Evolutionary conservation across 2,888 invertebrate species (phyloP), one percentile per base, ranked within the genome.

Genomic region (Orchestes rusci): DNA sequence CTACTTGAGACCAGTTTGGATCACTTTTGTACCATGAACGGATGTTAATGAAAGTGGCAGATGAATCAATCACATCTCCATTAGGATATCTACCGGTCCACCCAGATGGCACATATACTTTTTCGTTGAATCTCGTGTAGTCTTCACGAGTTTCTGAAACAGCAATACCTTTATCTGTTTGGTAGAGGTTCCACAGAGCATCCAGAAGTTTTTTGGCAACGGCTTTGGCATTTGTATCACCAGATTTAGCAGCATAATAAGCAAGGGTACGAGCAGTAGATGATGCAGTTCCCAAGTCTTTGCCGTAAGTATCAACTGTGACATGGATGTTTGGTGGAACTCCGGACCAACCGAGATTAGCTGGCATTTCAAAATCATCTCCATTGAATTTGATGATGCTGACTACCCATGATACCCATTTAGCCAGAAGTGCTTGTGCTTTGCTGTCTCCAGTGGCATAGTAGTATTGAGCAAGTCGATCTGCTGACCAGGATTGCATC

Each of bases 401-500:
- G 20, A 51, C 39, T 8, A 52, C 49, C 56, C 56, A 56, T 4
- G 28, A 16, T 8, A 53, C 53, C 56, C 56, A 56, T 50, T 55
- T 55, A 28, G 45, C 43, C 29, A 56, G 34, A 34, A 54, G 37
- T 31, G 32, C n/a, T 44, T 56, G 43, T 18, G 53, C 55, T 39
- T 36, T 54, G 19, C 48, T 27, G 42, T 56, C 53, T 12, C 54
- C 55, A 29, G 51, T 51, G 13, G 53, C 53, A 39, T 55, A 56
- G 38, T 56, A 56, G 27, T 55, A 56, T 45, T 56, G 56, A 7
- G 54, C 56, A 20, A 56, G 40, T 32, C 56, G 50, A 36, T 56
- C 56, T n/a, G 49, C 52, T 12, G 55, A 54, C 56, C 56, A 55
- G 20, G 55, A 36, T 47, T 57, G 57, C 57, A 57, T 57, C 48